Evolutionary conservation across 2,797 vertebrate genomes (phyloP).

Genomic region (Eremophila alpestris): DNA sequence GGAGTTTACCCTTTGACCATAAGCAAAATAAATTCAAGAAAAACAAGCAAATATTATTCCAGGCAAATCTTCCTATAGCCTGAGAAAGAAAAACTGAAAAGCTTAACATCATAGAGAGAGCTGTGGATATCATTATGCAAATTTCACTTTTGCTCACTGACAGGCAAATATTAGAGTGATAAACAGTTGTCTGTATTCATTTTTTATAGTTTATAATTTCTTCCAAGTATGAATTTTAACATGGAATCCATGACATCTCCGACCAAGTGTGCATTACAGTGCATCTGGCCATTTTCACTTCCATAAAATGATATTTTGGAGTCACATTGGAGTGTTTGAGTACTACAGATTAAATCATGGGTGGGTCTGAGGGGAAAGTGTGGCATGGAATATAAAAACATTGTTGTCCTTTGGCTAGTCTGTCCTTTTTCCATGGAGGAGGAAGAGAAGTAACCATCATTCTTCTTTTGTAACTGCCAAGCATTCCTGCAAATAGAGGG

Average conservation of each 20-base stretch:
- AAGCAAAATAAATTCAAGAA: background rate
- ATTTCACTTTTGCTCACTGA: constrained; percentile 2
- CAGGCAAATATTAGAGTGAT: background rate
- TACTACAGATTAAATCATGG: background rate
- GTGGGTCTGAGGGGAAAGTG: background rate
- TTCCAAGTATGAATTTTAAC: constrained; percentile 13
- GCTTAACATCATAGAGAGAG: background rate
- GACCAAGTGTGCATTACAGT: background rate
- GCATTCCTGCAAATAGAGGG: background rate
- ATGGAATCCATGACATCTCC: background rate
- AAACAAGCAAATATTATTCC: background rate
- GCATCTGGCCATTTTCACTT: background rate
- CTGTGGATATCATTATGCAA: background rate
- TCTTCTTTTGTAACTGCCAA: background rate
- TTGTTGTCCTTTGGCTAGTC: background rate
- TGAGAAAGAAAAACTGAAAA: background rate
- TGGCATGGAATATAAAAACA: background rate
- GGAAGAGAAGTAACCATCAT: background rate
- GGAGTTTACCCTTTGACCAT: background rate
- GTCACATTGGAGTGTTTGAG: background rate
- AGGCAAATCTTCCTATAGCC: background rate
- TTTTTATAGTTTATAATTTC: background rate
- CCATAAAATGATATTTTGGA: background rate
- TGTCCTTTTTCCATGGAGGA: background rate
- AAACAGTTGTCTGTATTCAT: background rate